Conservation (phyloP, 2,113 vertebrate genomes). For the Pituophis catenifer region DNA sequence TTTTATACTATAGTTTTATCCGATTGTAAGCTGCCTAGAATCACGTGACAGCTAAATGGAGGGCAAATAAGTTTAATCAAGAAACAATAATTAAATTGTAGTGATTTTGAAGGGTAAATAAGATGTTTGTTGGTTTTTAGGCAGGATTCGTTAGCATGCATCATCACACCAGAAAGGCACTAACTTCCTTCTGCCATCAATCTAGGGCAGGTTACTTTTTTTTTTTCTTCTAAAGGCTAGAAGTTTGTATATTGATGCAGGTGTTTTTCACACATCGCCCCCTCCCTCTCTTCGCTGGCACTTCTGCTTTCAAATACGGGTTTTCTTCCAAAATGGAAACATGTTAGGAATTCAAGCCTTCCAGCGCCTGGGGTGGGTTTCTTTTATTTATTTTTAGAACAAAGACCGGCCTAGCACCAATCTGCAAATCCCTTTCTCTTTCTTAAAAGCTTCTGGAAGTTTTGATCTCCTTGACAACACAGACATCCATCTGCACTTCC, state of each 20-base stretch:
- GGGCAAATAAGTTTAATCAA: not conserved
- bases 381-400: constrained; percentile 27
- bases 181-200: not conserved
- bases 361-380: not conserved
- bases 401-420: constrained; percentile 40
- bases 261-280: not conserved
- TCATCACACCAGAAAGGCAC: not conserved
- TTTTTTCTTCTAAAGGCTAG: not conserved
- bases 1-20: not conserved
- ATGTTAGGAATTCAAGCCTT: constrained; percentile 1
- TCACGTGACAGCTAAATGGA: not conserved
- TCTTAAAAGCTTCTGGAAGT: constrained; percentile 84
- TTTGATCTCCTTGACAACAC: constrained; percentile 94
- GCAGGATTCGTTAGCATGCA: not conserved
- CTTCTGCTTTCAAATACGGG: not conserved
- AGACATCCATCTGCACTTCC: constrained; percentile 99
- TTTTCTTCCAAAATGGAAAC: constrained; percentile 21
- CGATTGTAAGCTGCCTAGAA: not conserved
- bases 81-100: not conserved
- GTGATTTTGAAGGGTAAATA: not conserved
- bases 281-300: not conserved
- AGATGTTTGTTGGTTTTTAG: not conserved
- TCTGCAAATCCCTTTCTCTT: constrained; percentile 53
- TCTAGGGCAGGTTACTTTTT: not conserved
- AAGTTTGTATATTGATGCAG: not conserved